Evolutionary conservation across 2,797 vertebrate genomes (phyloP), one percentile per base, ranked within the genome.

Genomic region (Myripristis murdjan): DNA sequence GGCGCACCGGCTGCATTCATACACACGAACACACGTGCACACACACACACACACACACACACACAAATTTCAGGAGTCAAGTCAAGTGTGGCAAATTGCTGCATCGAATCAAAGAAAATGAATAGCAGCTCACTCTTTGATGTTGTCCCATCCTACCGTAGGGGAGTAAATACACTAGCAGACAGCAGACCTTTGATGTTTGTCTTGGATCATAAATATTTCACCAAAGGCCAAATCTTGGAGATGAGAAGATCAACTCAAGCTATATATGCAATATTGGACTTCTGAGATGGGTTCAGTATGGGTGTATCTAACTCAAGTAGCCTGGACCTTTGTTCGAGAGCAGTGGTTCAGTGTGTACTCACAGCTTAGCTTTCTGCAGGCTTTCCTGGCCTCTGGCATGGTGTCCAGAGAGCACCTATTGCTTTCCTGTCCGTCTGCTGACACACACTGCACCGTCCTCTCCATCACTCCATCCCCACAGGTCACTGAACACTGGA

Each of bases 401-500:
- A 91, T 96, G 64, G 87, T 39, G 7, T 95, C 92, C 0, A 1
- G n/a, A 0, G 85, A 89, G 86, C 97, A 99, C 31, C 90, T 64
- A 26, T 81, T 70, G 82, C 96, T 95, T 79, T 94, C 85, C 54
- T 94, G 93, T 62, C 95, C 95, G 0, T 95, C 92, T 0, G 93
- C 92, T 0, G 95, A 94, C 65, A 95, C 63, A 77, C 98, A 99
- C 80, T 95, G 96, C 86, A 98, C 96, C 0, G 93, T 96, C 69
- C 97, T 94, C 64, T 96, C 96, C 93, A 94, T 95, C 87, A 96
- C 88, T n/a, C 97, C 97, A 0, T 89, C 70, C 1, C 96, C 97
- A 62, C 98, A 99, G 73, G 94, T 95, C 75, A 89, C 92, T 0
- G 97, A 98, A 77, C 98, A 99, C 98, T 99, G 80, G 0, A 67